Conservation (phyloP, 1,140 invertebrate genomes). For the Manduca sexta region DNA sequence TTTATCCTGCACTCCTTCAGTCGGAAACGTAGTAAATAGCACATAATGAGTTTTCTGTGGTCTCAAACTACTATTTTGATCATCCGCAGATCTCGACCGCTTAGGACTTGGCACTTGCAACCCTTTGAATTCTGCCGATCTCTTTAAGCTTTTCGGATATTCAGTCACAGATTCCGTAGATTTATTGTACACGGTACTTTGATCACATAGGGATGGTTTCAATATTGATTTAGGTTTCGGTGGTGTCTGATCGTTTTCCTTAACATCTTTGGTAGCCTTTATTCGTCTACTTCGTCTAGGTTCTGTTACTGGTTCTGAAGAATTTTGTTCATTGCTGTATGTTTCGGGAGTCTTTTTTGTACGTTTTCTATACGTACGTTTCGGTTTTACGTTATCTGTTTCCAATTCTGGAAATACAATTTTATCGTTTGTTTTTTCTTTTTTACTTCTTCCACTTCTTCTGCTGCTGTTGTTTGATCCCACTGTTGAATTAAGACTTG, state of each 20-base stretch:
- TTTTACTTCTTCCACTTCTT: neutral
- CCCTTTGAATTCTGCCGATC: slow-evolving; percentile 19
- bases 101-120: slow-evolving; percentile 28
- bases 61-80: slow-evolving; percentile 3
- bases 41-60: slow-evolving; percentile 41
- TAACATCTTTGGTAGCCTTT: slow-evolving; percentile 18
- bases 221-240: slow-evolving; percentile 7
- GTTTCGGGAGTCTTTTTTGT: slow-evolving; percentile 4
- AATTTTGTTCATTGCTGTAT: slow-evolving; percentile 2
- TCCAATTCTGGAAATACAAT: neutral
- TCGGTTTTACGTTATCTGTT: slow-evolving; percentile 1
- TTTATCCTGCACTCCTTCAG: slow-evolving; percentile 35
- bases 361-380: neutral
- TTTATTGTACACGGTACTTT: slow-evolving; percentile 41
- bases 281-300: slow-evolving; percentile 34
- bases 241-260: slow-evolving; percentile 2
- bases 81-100: slow-evolving; percentile 20
- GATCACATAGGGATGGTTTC: slow-evolving; percentile 20
- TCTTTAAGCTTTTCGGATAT: slow-evolving; percentile 27
- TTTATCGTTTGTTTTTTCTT: slow-evolving; percentile 10
- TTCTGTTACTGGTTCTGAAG: slow-evolving; percentile 17
- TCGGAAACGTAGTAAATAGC: slow-evolving; percentile 51
- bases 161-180: slow-evolving; percentile 28
- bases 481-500: too few relatives aligned
- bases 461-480: neutral